These are phyloP conservation scores for Drosophila gunungcola DNA, from an alignment of 1,140 invertebrate genomes.

Conservation along the genomic window DNA sequence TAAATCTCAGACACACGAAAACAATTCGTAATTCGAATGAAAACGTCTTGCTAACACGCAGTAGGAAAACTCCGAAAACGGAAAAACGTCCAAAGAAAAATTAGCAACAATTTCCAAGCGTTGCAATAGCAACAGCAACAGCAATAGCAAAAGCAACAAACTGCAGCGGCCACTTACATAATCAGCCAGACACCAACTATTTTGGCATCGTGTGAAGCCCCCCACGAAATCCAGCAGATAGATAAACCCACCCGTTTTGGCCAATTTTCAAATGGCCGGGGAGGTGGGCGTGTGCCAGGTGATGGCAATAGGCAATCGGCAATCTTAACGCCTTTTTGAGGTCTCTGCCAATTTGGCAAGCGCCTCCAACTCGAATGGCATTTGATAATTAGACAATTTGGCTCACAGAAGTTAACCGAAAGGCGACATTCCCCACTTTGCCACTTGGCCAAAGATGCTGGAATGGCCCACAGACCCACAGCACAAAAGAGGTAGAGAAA, in stretches of 20 bases:
- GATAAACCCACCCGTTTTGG: conserved; percentile 22
- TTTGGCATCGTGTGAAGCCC: conserved; percentile 49
- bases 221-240: neutral
- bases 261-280: conserved; percentile 44
- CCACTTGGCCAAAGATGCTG: conserved; percentile 1
- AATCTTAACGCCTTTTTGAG: conserved; percentile 55
- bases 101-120: conserved; percentile 62
- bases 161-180: conserved; percentile 48
- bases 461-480: conserved; percentile 42
- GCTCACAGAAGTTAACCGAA: conserved; percentile 33
- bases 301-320: conserved; percentile 45
- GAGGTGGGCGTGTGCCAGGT: conserved; percentile 49
- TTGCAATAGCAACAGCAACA: conserved; percentile 29
- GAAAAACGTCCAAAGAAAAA: conserved; percentile 55
- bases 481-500: conserved; percentile 34
- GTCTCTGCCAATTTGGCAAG: conserved; percentile 53
- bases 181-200: conserved; percentile 53
- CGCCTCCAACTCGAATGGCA: conserved; percentile 35
- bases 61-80: conserved; percentile 50
- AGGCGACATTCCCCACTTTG: neutral
- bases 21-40: conserved; percentile 55
- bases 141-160: conserved; percentile 11
- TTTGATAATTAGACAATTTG: conserved; percentile 55
- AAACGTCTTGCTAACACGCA: conserved; percentile 41
- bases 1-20: conserved; percentile 65